A percentile compares a stretch with the other conserved stretches of the same genome.
These are phyloP conservation scores for Leptinotarsa juncta DNA, from an alignment of 2,888 invertebrate species.

Conservation along the genomic window DNA sequence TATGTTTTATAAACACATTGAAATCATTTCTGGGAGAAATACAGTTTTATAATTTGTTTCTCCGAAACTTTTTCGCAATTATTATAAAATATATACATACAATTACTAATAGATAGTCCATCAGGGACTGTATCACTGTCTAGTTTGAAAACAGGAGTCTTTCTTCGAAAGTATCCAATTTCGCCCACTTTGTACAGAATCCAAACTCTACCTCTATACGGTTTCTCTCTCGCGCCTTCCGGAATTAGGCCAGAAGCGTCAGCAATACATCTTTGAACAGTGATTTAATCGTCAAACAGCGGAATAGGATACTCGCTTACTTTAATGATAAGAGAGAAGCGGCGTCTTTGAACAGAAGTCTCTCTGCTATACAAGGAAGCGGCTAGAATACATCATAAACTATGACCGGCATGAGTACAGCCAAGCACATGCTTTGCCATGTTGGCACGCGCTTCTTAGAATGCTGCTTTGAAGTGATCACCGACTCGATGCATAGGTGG, in stretches of 20 bases:
- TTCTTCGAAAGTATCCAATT: no score
- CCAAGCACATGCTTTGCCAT: conserved; percentile 55
- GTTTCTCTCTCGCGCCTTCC: neutral
- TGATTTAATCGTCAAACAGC: conserved; percentile 14
- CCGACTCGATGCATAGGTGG: conserved; percentile 42
- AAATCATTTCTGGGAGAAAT: no score
- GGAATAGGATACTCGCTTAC: neutral
- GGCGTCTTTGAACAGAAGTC: conserved; percentile 27
- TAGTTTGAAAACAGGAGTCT: no score
- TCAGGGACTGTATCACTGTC: no score
- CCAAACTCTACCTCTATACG: neutral
- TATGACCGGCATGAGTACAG: conserved; percentile 54
- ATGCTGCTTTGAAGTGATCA: conserved; percentile 52
- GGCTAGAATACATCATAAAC: conserved; percentile 59
- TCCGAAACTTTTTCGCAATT: no score
- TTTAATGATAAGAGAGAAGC: conserved; percentile 4
- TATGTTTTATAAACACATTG: no score
- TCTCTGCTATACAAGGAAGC: conserved; percentile 53
- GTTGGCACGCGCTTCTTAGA: conserved; percentile 62
- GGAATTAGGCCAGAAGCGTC: neutral
- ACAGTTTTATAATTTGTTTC: no score
- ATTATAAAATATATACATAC: no score
- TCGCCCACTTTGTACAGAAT: neutral
- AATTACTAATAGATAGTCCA: no score
- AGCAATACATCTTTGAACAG: conserved; percentile 7